phyloP scores from a whole-genome alignment of 2,888 invertebrate genomes.

The Lissonota sp. region DNA sequence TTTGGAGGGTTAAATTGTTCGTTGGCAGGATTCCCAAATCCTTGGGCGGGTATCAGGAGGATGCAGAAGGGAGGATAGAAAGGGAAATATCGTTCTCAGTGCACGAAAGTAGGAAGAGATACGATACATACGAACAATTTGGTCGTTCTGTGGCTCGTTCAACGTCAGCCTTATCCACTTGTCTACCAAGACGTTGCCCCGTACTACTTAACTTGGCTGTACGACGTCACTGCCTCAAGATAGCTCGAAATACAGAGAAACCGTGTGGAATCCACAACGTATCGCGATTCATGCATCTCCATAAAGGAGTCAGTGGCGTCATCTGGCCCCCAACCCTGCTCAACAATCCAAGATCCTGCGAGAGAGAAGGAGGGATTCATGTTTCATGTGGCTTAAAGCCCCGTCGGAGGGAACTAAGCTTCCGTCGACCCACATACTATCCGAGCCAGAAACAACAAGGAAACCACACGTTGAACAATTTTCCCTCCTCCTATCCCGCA shows the following conservation, averaged over 20 bases:
- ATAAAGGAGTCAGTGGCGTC: conserved; percentile 80
- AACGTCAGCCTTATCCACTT: neutral
- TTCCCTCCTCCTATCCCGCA: neutral
- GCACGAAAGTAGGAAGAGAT: conserved; percentile 15
- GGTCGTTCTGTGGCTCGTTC: neutral
- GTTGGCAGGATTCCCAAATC: conserved; percentile 53
- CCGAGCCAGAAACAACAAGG: conserved; percentile 77
- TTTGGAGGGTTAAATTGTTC: conserved; percentile 34
- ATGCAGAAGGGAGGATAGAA: no score
- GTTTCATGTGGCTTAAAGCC: conserved; percentile 79
- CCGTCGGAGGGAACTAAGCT: conserved; percentile 74
- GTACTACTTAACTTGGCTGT: neutral
- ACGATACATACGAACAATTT: conserved; percentile 23
- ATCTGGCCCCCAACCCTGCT: conserved; percentile 63
- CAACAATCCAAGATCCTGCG: neutral
- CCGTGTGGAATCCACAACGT: conserved; percentile 52
- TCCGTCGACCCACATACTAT: conserved; percentile 78
- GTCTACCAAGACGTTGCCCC: neutral
- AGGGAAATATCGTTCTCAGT: conserved; percentile 10
- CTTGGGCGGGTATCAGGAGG: conserved; percentile 33
- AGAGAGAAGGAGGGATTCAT: conserved; percentile 69
- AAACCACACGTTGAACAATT: conserved; percentile 74
- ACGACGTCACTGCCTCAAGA: neutral
- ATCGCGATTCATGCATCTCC: conserved; percentile 79
- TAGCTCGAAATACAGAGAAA: neutral